Percentiles rank a stretch among this genome's conserved stretches.
These are phyloP conservation scores for Phoxinus dragarum DNA, from an alignment of 2,797 vertebrate genomes.

Conservation along the genomic window DNA sequence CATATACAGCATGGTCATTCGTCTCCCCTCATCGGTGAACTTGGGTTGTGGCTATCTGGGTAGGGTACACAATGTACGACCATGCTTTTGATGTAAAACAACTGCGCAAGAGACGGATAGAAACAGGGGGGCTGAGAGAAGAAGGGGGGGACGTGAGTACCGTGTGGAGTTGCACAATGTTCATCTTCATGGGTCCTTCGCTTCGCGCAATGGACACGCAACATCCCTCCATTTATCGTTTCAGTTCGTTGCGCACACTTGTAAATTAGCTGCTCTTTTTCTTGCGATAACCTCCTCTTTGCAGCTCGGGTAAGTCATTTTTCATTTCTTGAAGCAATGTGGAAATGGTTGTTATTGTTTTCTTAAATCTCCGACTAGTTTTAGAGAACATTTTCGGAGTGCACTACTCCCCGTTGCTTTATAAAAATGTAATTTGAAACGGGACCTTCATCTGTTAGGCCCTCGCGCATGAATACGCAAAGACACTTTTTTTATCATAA, in stretches of 20 bases:
- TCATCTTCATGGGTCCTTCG: constrained; percentile 60
- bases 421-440: constrained; percentile 52
- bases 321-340: not conserved
- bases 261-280: constrained; percentile 38
- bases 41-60: constrained; percentile 74
- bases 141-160: constrained; percentile 60
- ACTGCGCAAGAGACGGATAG: constrained; percentile 64
- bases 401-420: constrained; percentile 7
- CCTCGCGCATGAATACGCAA: constrained; percentile 33
- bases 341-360: not conserved
- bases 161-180: constrained; percentile 63
- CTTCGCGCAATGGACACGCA: constrained; percentile 56
- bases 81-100: constrained; percentile 71
- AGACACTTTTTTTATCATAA: constrained; percentile 41
- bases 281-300: not conserved
- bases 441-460: constrained; percentile 43
- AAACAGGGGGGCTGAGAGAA: constrained; percentile 42
- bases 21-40: constrained; percentile 68
- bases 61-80: constrained; percentile 82
- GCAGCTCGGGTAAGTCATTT: constrained; percentile 48
- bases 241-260: constrained; percentile 47
- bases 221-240: constrained; percentile 57
- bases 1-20: constrained; percentile 59
- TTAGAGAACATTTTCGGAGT: constrained; percentile 21
- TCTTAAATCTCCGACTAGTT: constrained; percentile 26